Evolutionary conservation across 2,113 vertebrate genomes (phyloP).

Genomic region (human): GRCh38 chr20:37993001-37993500

Average conservation of each 20-base stretch:
- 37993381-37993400: conserved; percentile 78
- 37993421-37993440: conserved; percentile 70
- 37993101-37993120: background rate
- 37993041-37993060: conserved; percentile 30
- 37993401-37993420: conserved; percentile 77
- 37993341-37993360: conserved; percentile 81
- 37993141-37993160: conserved; percentile 81
- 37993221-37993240: conserved; percentile 70
- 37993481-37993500: background rate
- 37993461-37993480: conserved; percentile 40
- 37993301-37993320: conserved; percentile 76
- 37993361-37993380: conserved; percentile 75
- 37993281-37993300: conserved; percentile 73
- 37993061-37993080: conserved; percentile 44
- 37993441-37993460: conserved; percentile 53
- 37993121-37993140: conserved; percentile 51
- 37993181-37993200: background rate
- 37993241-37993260: conserved; percentile 71
- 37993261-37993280: conserved; percentile 77
- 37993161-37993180: conserved; percentile 37
- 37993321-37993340: conserved; percentile 75
- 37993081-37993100: conserved; percentile 51
- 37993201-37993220: background rate
- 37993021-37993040: conserved; percentile 5
- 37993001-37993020: background rate